Base-by-base conservation (phyloP, 2,113 vertebrate genomes). In the Onychostoma macrolepis region DNA sequence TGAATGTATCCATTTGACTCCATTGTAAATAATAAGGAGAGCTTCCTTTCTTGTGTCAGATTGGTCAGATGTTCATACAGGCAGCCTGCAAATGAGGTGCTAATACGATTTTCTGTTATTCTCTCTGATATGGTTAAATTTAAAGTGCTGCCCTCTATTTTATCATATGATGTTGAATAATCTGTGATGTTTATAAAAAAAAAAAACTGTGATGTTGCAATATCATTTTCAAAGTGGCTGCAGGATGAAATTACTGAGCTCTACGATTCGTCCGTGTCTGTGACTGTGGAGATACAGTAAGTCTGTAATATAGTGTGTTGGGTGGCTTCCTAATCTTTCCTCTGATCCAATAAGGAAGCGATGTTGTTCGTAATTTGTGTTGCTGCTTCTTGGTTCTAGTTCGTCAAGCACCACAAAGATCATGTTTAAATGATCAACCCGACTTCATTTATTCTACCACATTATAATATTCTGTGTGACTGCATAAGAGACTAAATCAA, bases 1-100 rank as follows among this genome's bases (percentile, higher is more conserved):
- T 56, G 84, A 85, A 85, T 86, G 80, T 88, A 80, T 80, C 45
- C 30, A 48, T 84, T 21, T 65, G 80, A 69, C 21, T 75, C 67
- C 48, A 67, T 13, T 85, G 88, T 89, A 87, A 87, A 89, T 87
- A 89, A 48, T 61, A 26, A 83, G 56, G 58, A 71, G 86, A 63
- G 72, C 86, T 89, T 87, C 83, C 63, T 71, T 83, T 63, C 86
- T 61, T 33, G 83, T 76, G 78, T 78, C 72, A 24, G 69, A 87
- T 28, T 82, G 30, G 43, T 56, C 30, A 24, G 36, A 65, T 85
- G n/a, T 85, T 71, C 24, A 81, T 80, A 78, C 21, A 81, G 69
- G 69, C 41, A 67, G 86, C 74, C 78, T 85, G 11, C 76, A 83
- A 80, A 84, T 58, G 71, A 87, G 88, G 84, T 89, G 84, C 88